Base-by-base conservation (phyloP, 1,140 invertebrate species). In the Sycobia sp. region DNA sequence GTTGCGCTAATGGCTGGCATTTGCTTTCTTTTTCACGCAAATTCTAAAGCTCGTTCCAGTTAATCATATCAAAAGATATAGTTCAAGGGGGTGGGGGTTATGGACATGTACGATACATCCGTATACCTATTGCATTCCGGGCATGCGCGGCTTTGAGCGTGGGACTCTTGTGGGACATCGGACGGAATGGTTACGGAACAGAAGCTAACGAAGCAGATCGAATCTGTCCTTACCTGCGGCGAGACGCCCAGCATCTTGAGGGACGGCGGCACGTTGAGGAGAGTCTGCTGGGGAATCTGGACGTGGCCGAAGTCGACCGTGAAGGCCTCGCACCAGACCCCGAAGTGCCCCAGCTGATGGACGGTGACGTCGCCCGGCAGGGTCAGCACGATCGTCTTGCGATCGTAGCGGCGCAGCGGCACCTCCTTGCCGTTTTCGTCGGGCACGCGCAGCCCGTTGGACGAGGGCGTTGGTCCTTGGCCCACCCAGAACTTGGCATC, bases 401-500 rank as follows among this genome's bases (percentile, higher is more conserved):
- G 85, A 75, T 92, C 87, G 73, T 95, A 95, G 64, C 86, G 85
- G 10, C 89, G 81, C 18, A 96, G 77, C 1, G 92, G 92, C n/a
- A 82, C 75, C 70, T 88, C 87, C 76, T 91, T 92, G 51, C 93
- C 93, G 70, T 95, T 95, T 81, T 96, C 94, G 72, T 96, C 93
- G 0, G 92, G 90, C 3, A 96, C 88, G 11, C 90, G 83, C 49
- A 92, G 86, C 11, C 93, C 93, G 66, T 93, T 89, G 0, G 91
- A 84, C 1, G 88, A 87, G 4, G 93, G 91, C 68, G 87, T 86
- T 20, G 88, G 84, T 10, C 93, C 93, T 14, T 86, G 76, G 0
- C 93, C 93, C 41, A 91, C 91, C 94, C 94, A 95, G 80, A 95
- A 95, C 80, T 95, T 94, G 0, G 91, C 92, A 80, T 95, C 93